A percentile compares a stretch with the other conserved stretches of the same genome.
phyloP scores from a whole-genome alignment of 2,888 invertebrate genomes.

The Neoaliturus tenellus region DNA sequence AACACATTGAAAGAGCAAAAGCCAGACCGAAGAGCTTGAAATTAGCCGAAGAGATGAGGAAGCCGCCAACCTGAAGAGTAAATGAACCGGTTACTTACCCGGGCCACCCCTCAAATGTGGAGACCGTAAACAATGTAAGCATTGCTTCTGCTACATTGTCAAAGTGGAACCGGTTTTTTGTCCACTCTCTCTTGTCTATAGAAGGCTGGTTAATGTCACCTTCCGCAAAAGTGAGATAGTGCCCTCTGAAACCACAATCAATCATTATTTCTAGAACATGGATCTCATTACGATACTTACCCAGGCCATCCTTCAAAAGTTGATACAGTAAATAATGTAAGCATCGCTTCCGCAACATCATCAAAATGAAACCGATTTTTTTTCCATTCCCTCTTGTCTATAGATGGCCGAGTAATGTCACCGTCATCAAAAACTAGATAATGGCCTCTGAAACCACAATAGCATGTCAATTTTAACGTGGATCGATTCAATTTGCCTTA shows the following conservation, averaged over 20 bases:
- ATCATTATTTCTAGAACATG: not conserved
- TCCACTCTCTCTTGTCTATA: slow-evolving; percentile 88
- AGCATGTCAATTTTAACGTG: not conserved
- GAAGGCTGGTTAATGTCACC: slow-evolving; percentile 89
- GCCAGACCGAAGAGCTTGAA: no score
- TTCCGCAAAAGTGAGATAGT: slow-evolving; percentile 92
- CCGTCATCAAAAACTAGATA: slow-evolving; percentile 94
- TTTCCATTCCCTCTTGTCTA: slow-evolving; percentile 87
- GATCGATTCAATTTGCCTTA: not conserved
- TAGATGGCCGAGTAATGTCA: slow-evolving; percentile 86
- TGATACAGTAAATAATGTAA: slow-evolving; percentile 98
- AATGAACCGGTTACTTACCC: slow-evolving; percentile 76
- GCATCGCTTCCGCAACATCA: slow-evolving; percentile 98
- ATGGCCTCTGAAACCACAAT: slow-evolving; percentile 83
- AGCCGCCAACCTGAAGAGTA: not conserved
- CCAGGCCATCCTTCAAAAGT: slow-evolving; percentile 99
- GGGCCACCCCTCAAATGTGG: slow-evolving; percentile 99
- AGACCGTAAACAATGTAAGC: slow-evolving; percentile 98
- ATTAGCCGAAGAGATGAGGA: not conserved
- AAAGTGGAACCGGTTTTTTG: slow-evolving; percentile 95
- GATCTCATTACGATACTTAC: slow-evolving; percentile 75
- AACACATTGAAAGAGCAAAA: not conserved
- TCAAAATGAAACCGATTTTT: slow-evolving; percentile 98
- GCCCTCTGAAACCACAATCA: slow-evolving; percentile 81
- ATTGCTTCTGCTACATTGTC: slow-evolving; percentile 99